Evolutionary conservation across 2,113 vertebrate genomes (phyloP), one percentile per base, ranked within the genome.

Genomic region (Lagopus leucura): DNA sequence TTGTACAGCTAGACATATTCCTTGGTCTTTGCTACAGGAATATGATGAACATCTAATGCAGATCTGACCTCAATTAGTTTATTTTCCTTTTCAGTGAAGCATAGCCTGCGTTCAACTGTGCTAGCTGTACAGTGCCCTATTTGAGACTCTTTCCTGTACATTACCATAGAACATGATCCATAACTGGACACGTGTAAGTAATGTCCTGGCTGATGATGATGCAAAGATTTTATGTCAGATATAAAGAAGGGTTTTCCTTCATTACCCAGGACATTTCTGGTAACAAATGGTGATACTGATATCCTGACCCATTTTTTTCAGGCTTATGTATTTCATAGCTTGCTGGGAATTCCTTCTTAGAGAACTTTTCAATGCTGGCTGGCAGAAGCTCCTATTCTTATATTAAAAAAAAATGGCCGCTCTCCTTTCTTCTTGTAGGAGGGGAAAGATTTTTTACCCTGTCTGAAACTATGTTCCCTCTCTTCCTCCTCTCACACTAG

Each of bases 51-150:
- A 60, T 3, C 0, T 71, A 74, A 42, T 28, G 32, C 27, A 90
- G 45, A 42, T 76, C 38, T 58, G 76, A 81, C 71, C 63, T 63
- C 54, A 90, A 38, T 85, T 94, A 11, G 21, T 43, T 16, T 71
- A 11, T 72, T 94, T 93, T 95, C 45, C 75, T 89, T 94, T 69
- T 67, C 77, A 82, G 64, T 75, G 45, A 61, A 66, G 81, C 80
- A 89, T 86, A 47, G 54, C 54, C 32, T 9, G 1, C 63, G 24
- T 86, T 94, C 94, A 92, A 71, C 77, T 83, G n/a, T 74, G 82
- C 71, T 93, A 67, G 52, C 75, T 87, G 36, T 72, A 45, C 21
- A 64, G 19, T 63, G 52, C 57, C 54, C 67, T 90, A 83, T 34
- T 32, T 67, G 45, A 54, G 79, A 43, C 42, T 67, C 78, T 50